phyloP scores from a whole-genome alignment of 2,888 invertebrate species.

The Blomia tropicalis region DNA sequence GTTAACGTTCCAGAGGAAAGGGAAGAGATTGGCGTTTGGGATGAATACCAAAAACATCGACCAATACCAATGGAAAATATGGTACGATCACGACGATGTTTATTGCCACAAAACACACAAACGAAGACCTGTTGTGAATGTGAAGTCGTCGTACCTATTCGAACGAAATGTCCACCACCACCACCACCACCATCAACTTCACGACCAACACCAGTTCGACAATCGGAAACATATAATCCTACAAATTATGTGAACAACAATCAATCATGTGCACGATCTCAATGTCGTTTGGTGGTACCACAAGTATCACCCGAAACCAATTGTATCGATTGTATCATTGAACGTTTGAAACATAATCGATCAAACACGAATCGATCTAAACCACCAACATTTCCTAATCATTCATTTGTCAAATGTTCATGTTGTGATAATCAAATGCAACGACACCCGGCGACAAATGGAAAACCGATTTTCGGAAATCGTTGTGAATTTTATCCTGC shows the following conservation, averaged over 20 bases:
- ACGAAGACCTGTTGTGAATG: too few relatives aligned
- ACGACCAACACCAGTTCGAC: not conserved
- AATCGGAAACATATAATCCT: not conserved
- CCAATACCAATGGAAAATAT: not conserved
- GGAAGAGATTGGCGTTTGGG: not conserved
- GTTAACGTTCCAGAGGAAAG: not conserved
- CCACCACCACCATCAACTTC: slow-evolving; percentile 1
- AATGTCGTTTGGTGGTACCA: slow-evolving; percentile 8
- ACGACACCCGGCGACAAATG: not conserved
- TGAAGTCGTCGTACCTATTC: not conserved
- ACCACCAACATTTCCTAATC: not conserved
- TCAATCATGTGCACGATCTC: not conserved
- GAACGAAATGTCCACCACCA: not conserved
- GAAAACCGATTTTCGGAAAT: not conserved
- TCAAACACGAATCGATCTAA: not conserved
- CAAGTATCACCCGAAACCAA: not conserved
- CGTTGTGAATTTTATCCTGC: not conserved
- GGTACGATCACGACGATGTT: not conserved
- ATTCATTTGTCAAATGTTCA: not conserved
- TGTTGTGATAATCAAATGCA: not conserved
- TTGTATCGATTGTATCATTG: not conserved
- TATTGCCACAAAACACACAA: too few relatives aligned
- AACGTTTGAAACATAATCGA: not conserved
- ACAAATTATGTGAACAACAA: not conserved
- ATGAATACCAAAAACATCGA: not conserved